Evolutionary conservation across 2,888 invertebrate species (phyloP).

Genomic region (Salpingus planirostris): DNA sequence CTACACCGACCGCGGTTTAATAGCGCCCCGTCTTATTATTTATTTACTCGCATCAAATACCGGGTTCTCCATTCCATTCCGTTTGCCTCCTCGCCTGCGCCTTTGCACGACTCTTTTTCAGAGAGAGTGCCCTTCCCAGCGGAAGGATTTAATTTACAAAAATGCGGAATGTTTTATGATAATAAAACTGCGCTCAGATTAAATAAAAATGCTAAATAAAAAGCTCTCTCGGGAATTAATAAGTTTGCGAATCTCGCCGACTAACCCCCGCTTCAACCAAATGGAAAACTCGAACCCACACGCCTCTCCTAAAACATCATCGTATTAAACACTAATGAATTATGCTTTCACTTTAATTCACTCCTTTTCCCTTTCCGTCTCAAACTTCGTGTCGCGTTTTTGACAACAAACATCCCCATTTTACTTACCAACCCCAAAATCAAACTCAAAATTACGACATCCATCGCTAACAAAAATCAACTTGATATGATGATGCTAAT

Average conservation of each 20-base stretch:
- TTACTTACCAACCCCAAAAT: too few relatives aligned
- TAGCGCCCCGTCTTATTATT: conserved; percentile 31
- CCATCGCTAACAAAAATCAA: too few relatives aligned
- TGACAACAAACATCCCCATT: too few relatives aligned
- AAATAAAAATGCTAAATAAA: conserved; percentile 43
- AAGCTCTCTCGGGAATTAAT: conserved; percentile 39
- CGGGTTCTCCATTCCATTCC: conserved; percentile 17
- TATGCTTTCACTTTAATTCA: conserved; percentile 12
- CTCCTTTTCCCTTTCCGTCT: too few relatives aligned
- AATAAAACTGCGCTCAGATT: conserved; percentile 41
- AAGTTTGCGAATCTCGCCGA: conserved; percentile 34
- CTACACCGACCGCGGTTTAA: conserved; percentile 34
- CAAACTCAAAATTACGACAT: too few relatives aligned
- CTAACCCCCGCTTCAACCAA: conserved; percentile 7
- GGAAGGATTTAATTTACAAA: conserved; percentile 41
- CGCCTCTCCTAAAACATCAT: conserved; percentile 10
- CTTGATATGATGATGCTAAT: too few relatives aligned
- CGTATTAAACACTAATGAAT: conserved; percentile 13
- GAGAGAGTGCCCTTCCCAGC: too few relatives aligned
- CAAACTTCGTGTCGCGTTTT: too few relatives aligned
- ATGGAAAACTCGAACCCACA: conserved; percentile 11
- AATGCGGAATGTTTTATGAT: conserved; percentile 41
- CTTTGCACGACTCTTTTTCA: too few relatives aligned
- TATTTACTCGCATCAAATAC: conserved; percentile 34
- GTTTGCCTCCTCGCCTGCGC: too few relatives aligned